A percentile compares a stretch with the other conserved stretches of the same genome.
These are phyloP conservation scores for Torymus auratus DNA, from an alignment of 2,888 invertebrate genomes.

Conservation along the genomic window DNA sequence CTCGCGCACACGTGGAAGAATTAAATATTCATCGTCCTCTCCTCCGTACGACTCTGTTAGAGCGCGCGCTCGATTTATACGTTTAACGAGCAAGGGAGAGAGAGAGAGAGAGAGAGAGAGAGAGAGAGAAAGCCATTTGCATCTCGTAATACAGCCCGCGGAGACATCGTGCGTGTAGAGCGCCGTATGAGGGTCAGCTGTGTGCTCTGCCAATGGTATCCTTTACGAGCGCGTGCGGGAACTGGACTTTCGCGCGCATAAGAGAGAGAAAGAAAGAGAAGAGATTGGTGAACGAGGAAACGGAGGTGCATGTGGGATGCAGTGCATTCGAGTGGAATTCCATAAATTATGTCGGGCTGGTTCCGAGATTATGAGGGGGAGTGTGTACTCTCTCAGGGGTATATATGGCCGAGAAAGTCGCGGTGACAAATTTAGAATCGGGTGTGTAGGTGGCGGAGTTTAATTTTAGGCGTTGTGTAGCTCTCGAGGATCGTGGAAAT, in stretches of 20 bases:
- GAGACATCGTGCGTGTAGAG: constrained; percentile 5
- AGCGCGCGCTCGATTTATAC: constrained; percentile 35
- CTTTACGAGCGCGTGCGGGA: constrained; percentile 18
- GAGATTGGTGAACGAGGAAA: no score
- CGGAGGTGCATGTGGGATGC: constrained; percentile 6
- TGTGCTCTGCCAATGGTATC: not conserved
- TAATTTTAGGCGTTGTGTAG: no score
- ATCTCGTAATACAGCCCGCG: constrained; percentile 34
- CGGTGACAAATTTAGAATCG: no score
- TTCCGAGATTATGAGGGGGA: no score
- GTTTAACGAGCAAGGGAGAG: constrained; percentile 44
- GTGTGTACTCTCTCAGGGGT: no score
- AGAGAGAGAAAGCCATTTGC: constrained; percentile 31
- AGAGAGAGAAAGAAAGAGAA: no score
- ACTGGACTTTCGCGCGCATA: constrained; percentile 4
- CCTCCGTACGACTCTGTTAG: not conserved
- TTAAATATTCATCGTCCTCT: constrained; percentile 59
- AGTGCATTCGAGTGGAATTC: not conserved
- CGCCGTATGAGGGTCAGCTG: constrained; percentile 19
- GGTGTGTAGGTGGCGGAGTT: no score
- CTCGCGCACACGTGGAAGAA: constrained; percentile 35
- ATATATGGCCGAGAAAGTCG: no score
- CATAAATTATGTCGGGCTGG: no score
- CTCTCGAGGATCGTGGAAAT: no score
- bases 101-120: no score